A percentile compares a stretch with the other conserved stretches of the same genome.
Conservation (phyloP, 2,888 invertebrate species). For the Dascillus cervinus region DNA sequence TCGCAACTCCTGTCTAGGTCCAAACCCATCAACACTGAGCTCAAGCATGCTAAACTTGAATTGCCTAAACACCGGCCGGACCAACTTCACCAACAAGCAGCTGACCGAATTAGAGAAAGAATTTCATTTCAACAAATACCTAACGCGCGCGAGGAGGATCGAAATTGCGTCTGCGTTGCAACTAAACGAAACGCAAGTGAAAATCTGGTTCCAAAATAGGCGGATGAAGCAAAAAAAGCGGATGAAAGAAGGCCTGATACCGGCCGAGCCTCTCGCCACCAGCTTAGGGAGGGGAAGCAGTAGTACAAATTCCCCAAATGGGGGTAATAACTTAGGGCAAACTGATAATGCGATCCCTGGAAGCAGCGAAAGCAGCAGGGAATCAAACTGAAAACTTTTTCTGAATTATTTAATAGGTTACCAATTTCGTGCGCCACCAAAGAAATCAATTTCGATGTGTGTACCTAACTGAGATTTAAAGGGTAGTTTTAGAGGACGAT, state of each 20-base stretch:
- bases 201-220: slow-evolving; percentile 98
- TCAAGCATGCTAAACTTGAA: slow-evolving; percentile 40
- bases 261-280: slow-evolving; percentile 45
- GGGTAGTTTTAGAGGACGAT: too few relatives aligned
- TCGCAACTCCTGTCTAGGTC: slow-evolving; percentile 38
- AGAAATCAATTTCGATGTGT: slow-evolving; percentile 4
- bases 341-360: slow-evolving; percentile 42
- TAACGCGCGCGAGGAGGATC: slow-evolving; percentile 92
- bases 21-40: slow-evolving; percentile 41
- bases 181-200: slow-evolving; percentile 92
- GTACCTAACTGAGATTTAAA: too few relatives aligned
- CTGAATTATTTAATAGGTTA: background rate
- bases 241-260: slow-evolving; percentile 84
- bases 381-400: slow-evolving; percentile 48
- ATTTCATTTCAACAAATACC: slow-evolving; percentile 98
- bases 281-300: slow-evolving; percentile 28
- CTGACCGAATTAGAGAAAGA: slow-evolving; percentile 98
- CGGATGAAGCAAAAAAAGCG: slow-evolving; percentile 98
- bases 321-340: slow-evolving; percentile 36
- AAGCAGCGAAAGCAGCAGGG: slow-evolving; percentile 65
- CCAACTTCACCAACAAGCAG: slow-evolving; percentile 99
- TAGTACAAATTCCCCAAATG: slow-evolving; percentile 44
- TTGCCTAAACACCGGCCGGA: slow-evolving; percentile 76
- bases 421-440: slow-evolving; percentile 8
- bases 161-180: slow-evolving; percentile 96